Conservation (phyloP, 2,888 invertebrate genomes). For the Melieria omissa region DNA sequence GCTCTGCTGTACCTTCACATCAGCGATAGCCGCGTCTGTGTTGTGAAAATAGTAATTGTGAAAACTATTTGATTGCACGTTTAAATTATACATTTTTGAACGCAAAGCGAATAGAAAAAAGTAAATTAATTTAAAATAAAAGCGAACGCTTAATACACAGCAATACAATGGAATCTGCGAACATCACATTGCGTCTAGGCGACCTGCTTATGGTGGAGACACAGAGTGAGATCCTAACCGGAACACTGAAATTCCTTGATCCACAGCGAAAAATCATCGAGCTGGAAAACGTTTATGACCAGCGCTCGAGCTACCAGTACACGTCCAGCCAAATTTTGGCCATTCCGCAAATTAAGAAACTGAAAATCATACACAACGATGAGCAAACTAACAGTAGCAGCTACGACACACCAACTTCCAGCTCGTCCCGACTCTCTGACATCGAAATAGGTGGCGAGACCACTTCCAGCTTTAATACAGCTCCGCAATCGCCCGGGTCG, state of each 20-base stretch:
- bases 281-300: constrained; percentile 48
- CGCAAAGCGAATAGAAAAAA: too few species aligned
- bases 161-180: constrained; percentile 2
- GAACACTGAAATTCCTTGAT: constrained; percentile 46
- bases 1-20: too few species aligned
- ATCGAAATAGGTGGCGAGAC: neutral
- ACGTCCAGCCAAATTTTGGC: constrained; percentile 48
- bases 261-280: constrained; percentile 46
- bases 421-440: constrained; percentile 21
- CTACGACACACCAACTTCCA: constrained; percentile 3
- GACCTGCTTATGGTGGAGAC: constrained; percentile 49
- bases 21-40: too few species aligned
- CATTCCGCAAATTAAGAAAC: constrained; percentile 47
- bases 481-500: neutral
- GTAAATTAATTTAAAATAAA: too few species aligned
- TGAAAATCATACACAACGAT: constrained; percentile 44
- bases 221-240: constrained; percentile 46
- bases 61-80: too few species aligned
- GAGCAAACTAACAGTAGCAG: constrained; percentile 6
- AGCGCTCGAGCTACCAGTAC: constrained; percentile 47
- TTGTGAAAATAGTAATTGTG: too few species aligned
- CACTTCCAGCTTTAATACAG: neutral
- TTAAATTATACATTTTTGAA: too few species aligned
- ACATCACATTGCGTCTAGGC: constrained; percentile 39
- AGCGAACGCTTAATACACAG: too few species aligned